Conservation (phyloP, 2,797 vertebrate species). For the Clarias pachynema region DNA sequence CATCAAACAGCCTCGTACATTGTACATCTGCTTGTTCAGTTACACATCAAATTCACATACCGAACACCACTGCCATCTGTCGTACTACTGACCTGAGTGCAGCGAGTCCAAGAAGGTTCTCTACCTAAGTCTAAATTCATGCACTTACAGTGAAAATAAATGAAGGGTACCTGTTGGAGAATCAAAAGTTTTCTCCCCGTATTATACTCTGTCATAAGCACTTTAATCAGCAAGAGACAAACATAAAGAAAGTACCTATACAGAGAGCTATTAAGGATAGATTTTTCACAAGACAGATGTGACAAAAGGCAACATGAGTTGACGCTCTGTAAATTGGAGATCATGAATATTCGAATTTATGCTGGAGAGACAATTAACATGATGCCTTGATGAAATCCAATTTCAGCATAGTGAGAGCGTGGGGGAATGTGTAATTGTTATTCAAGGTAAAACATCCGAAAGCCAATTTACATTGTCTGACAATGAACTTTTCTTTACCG, state of each 20-base stretch:
- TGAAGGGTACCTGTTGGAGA: neutral
- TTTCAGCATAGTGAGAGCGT: constrained; percentile 47
- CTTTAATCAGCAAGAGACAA: constrained; percentile 39
- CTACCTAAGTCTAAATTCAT: neutral
- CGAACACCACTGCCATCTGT: constrained; percentile 47
- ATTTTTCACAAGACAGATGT: constrained; percentile 30
- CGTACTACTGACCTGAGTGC: constrained; percentile 34
- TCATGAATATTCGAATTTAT: constrained; percentile 44
- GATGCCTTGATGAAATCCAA: constrained; percentile 45
- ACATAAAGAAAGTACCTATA: constrained; percentile 35
- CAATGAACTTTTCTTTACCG: constrained; percentile 47
- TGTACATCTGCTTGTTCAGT: constrained; percentile 51
- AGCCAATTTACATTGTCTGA: constrained; percentile 53
- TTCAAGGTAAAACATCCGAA: constrained; percentile 53
- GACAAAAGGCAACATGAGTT: constrained; percentile 4
- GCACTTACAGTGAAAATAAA: neutral
- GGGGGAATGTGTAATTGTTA: constrained; percentile 52
- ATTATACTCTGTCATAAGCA: constrained; percentile 11
- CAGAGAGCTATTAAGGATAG: constrained; percentile 11
- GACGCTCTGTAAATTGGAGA: neutral
- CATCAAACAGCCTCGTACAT: constrained; percentile 52
- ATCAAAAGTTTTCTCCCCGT: constrained; percentile 22
- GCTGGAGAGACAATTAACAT: constrained; percentile 40
- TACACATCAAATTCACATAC: constrained; percentile 34
- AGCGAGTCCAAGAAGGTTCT: constrained; percentile 24